These are phyloP conservation scores for Heliconius hewitsoni DNA, from an alignment of 1,140 invertebrate genomes.

Conservation along the genomic window DNA sequence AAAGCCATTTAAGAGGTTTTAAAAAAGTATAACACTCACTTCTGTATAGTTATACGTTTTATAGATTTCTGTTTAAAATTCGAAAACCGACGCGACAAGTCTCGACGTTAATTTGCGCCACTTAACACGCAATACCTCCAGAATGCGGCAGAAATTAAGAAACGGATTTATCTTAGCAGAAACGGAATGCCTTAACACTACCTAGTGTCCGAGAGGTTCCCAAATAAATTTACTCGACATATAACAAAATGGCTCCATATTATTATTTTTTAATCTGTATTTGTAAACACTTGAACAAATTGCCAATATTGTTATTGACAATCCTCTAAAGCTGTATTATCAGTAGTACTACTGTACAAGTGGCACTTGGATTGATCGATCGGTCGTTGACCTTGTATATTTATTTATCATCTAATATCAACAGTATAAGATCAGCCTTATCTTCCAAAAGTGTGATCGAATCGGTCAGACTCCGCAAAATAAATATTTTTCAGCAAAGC, in stretches of 20 bases:
- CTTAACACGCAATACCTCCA: too few species aligned
- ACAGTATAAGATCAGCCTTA: not conserved
- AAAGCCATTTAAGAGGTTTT: too few species aligned
- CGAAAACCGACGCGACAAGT: too few species aligned
- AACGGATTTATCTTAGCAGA: too few species aligned
- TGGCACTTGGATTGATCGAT: not conserved
- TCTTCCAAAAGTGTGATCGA: constrained; percentile 6
- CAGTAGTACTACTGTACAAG: not conserved
- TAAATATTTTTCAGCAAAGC: constrained; percentile 35
- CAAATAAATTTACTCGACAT: too few species aligned
- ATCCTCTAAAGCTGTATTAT: not conserved
- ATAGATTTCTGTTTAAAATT: too few species aligned
- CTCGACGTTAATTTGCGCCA: too few species aligned
- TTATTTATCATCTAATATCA: not conserved
- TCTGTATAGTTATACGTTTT: too few species aligned
- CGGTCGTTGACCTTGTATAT: not conserved
- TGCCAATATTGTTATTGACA: not conserved
- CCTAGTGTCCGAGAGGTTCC: too few species aligned
- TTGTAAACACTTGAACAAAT: not conserved
- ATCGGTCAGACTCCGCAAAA: constrained; percentile 34
- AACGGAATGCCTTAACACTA: too few species aligned
- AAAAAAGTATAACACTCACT: too few species aligned
- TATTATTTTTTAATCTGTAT: not conserved
- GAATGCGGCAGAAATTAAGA: too few species aligned
- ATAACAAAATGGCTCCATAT: not conserved